Evolutionary conservation across 2,888 invertebrate genomes (phyloP).

Genomic region (Xestia ashworthii): DNA sequence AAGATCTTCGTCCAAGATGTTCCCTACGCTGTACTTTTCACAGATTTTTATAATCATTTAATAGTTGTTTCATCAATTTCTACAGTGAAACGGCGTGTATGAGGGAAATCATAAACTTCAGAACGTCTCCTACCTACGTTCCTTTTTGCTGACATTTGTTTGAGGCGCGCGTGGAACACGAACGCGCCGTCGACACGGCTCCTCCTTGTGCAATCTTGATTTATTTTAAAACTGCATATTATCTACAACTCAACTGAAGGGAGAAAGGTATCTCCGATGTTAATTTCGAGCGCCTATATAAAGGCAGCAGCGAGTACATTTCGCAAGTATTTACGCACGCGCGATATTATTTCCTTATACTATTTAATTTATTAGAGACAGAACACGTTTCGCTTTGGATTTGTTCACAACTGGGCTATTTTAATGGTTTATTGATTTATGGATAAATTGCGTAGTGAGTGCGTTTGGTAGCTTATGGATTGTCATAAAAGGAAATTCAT

Average conservation of each 20-base stretch:
- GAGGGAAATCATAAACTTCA: no score
- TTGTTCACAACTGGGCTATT: conserved; percentile 26
- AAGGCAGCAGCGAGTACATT: conserved; percentile 28
- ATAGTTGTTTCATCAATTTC: no score
- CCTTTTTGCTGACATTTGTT: no score
- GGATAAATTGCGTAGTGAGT: conserved; percentile 4
- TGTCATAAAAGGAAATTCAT: conserved; percentile 6
- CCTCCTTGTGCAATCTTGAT: not conserved
- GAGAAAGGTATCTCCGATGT: conserved; percentile 38
- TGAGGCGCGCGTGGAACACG: no score
- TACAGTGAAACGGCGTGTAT: no score
- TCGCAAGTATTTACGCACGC: conserved; percentile 48
- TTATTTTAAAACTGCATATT: not conserved
- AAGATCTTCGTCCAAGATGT: not conserved
- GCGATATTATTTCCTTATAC: conserved; percentile 51
- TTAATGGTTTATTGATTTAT: conserved; percentile 27
- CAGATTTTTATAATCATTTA: no score
- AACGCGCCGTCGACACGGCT: no score
- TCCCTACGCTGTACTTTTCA: not conserved
- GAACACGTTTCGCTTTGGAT: conserved; percentile 43
- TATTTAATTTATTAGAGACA: conserved; percentile 43
- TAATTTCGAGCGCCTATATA: conserved; percentile 33
- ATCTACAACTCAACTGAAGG: not conserved
- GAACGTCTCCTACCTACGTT: no score
- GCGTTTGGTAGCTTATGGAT: not conserved